Conservation (phyloP, 1,140 invertebrate genomes). For the Cylas formicarius region DNA sequence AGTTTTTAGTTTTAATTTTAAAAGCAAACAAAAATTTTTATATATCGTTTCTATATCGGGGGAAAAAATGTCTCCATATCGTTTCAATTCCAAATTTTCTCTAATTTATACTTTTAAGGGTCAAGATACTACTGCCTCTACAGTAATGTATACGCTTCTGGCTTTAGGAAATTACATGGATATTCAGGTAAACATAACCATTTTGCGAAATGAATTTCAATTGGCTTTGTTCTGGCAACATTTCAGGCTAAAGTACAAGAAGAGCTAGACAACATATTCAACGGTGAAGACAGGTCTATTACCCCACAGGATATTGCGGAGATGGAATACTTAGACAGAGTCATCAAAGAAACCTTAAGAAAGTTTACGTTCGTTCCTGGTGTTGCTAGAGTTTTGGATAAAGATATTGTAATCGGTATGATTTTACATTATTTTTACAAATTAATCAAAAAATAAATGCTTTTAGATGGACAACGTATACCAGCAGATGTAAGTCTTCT, state of each 20-base stretch:
- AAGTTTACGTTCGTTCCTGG: conserved; percentile 68
- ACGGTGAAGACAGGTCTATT: conserved; percentile 44
- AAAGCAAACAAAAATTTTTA: too few relatives aligned
- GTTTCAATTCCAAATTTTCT: too few relatives aligned
- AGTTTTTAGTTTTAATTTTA: too few relatives aligned
- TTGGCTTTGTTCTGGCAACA: background rate
- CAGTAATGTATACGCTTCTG: conserved; percentile 50
- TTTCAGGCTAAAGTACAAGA: conserved; percentile 46
- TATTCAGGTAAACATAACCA: conserved; percentile 45
- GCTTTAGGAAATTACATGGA: conserved; percentile 52
- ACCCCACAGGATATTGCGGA: conserved; percentile 56
- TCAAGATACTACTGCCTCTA: conserved; percentile 63
- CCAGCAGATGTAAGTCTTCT: conserved; percentile 49
- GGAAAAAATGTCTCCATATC: too few relatives aligned
- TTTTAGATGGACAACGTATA: conserved; percentile 42
- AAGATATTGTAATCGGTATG: conserved; percentile 55
- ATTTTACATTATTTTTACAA: too few relatives aligned
- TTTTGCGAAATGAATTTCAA: background rate
- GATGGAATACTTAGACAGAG: conserved; percentile 67
- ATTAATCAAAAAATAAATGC: too few relatives aligned
- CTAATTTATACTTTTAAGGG: too few relatives aligned
- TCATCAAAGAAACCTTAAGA: conserved; percentile 61
- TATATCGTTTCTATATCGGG: too few relatives aligned
- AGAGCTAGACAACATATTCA: conserved; percentile 60
- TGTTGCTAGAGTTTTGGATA: conserved; percentile 53